Evolutionary conservation across 2,113 vertebrate species (phyloP), one percentile per base, ranked within the genome.

Genomic region (Bubalus kerabau): DNA sequence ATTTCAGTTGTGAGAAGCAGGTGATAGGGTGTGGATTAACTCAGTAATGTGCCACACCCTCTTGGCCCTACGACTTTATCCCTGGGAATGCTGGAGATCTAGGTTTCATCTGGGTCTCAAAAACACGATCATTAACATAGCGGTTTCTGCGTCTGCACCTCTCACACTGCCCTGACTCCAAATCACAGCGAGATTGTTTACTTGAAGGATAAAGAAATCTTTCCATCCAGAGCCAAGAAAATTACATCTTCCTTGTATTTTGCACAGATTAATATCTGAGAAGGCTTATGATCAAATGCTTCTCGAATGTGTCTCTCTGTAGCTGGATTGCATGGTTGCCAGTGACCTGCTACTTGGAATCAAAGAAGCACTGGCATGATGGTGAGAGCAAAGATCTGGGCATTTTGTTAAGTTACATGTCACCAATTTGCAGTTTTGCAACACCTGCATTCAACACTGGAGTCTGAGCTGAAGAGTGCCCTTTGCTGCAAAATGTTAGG

Each of bases 191-290:
- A 76, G 11, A 71, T 1, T 90, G 36, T 95, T 95, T 91, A 94
- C 76, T 64, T 76, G n/a, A 94, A 16, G 13, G 12, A 88, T 62
- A 91, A 93, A 92, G 56, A 81, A 74, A 17, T 21, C 15, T 78
- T 92, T 71, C 83, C 36, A 86, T 82, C 9, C 48, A 71, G 23
- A 94, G 24, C 24, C 59, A 97, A 86, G 59, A 84, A 95, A 95
- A 92, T 71, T 48, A 81, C 62, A 96, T 32, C 57, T 96, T 87
- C 30, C 46, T 92, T 19, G 52, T 88, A 81, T 59, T 90, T 92
- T 81, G 64, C 40, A 84, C 2, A 0, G 64, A 97, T 76, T 92
- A 74, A 89, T 97, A 97, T 94, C 90, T 74, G 46, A 94, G 80
- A 86, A 86, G 19, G 52, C 50, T 57, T 78, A 28, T 59, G 74